Evolutionary conservation across 2,888 invertebrate species (phyloP), one percentile per base, ranked within the genome.

Genomic region (Ochlodes sylvanus): DNA sequence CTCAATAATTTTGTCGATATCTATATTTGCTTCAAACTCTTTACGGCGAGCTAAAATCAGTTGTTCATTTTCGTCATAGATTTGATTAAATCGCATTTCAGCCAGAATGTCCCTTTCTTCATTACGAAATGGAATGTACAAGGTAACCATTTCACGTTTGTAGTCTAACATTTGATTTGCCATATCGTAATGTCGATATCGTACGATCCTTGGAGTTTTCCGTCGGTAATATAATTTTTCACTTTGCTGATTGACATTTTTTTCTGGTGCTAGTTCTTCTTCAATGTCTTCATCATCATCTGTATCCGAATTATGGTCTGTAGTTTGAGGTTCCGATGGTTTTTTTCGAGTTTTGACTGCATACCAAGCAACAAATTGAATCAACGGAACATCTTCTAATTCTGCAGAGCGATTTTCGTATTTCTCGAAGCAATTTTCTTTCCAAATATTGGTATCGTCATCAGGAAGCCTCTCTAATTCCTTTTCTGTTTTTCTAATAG

Each of bases 331-430:
- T 66, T 62, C 70, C 67, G 58, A 67, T 15, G 56, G 61, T 17
- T 70, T 70, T 67, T 67, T 27, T 63, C 69, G 32, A 69, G 57
- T 47, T 69, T 66, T 69, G 69, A 69, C 64, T 64, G 69, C 61
- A 67, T 81, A 82, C 54, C 77, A 72, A n/a, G 82, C 50, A 67
- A 77, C 81, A 71, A 82, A 84, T 64, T 83, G 78, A 7, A 80
- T 80, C n/a, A 85, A 70, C 32, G 77, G 71, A 66, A 80, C 56
- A 56, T 76, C 60, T 62, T 75, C 72, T 41, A 83, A 70, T 44
- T 78, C 75, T 68, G 71, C 74, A 17, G 81, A 82, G 67, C 83
- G 69, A 70, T 78, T 73, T 71, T 83, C 74, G 70, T 85, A 84
- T 68, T 79, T 79, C 10, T 82, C 79, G 68, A 81, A 76, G 74